phyloP scores from a whole-genome alignment of 2,113 vertebrate species.

The Entosphenus tridentatus region DNA sequence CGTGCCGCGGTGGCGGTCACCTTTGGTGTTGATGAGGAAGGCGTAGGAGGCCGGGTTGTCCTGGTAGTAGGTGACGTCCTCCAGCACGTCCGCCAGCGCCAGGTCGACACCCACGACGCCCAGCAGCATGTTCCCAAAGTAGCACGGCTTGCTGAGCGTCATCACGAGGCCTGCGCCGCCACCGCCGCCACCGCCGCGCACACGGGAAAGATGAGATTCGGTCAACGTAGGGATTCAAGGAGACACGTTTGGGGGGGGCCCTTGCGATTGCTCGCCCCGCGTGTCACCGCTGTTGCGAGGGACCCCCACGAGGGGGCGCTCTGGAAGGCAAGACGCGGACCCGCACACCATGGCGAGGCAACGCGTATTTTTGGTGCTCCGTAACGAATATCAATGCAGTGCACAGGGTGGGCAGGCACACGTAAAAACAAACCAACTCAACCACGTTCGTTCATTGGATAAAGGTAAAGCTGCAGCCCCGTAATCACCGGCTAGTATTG shows the following conservation, averaged over 20 bases:
- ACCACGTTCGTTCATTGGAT: too few relatives aligned
- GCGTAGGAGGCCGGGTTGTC: constrained; percentile 90
- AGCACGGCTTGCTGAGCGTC: constrained; percentile 89
- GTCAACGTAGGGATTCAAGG: neutral
- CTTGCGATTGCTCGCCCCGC: too few relatives aligned
- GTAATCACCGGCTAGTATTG: too few relatives aligned
- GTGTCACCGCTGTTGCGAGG: too few relatives aligned
- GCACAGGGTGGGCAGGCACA: too few relatives aligned
- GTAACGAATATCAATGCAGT: too few relatives aligned
- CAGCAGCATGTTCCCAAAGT: constrained; percentile 86
- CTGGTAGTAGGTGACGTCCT: constrained; percentile 95
- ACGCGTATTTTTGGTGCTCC: too few relatives aligned
- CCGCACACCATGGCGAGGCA: too few relatives aligned
- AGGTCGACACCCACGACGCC: constrained; percentile 92
- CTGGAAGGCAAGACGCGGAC: too few relatives aligned
- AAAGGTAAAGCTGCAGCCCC: too few relatives aligned
- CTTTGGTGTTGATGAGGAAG: constrained; percentile 97
- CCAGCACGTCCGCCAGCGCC: constrained; percentile 82
- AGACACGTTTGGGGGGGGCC: neutral
- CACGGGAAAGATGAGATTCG: constrained; percentile 1
- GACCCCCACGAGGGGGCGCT: too few relatives aligned
- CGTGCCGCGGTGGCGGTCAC: constrained; percentile 18
- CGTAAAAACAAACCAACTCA: too few relatives aligned
- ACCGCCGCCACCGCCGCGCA: neutral
- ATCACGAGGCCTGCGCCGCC: constrained; percentile 57